These are phyloP conservation scores for Ovis canadensis DNA, from an alignment of 2,113 vertebrate species.

Conservation along the genomic window DNA sequence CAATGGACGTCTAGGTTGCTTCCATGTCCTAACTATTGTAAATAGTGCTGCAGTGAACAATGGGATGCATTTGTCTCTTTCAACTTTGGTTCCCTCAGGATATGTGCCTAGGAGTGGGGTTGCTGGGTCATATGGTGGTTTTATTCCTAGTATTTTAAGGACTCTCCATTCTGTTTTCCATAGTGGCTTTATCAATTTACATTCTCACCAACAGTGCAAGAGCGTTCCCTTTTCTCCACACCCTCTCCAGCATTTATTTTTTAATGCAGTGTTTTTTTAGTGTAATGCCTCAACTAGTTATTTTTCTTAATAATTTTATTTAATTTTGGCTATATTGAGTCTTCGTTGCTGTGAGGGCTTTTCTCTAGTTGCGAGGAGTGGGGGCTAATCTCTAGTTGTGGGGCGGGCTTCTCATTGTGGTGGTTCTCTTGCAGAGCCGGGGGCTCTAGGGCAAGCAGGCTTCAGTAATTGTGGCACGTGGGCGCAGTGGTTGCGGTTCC, in stretches of 20 bases:
- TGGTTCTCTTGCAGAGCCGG: neutral
- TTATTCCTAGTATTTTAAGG: neutral
- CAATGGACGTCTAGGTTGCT: neutral
- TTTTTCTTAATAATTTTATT: neutral
- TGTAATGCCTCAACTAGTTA: neutral
- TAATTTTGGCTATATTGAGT: neutral
- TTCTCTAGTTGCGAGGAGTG: neutral
- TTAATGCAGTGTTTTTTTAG: neutral
- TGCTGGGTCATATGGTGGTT: neutral
- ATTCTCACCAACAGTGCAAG: neutral
- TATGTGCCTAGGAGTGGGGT: neutral
- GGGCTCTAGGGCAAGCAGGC: neutral
- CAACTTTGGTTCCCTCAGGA: neutral
- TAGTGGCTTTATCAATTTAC: neutral
- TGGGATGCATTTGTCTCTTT: neutral
- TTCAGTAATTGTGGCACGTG: accelerated
- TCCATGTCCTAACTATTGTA: neutral
- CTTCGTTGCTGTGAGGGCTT: neutral
- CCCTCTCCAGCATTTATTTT: neutral
- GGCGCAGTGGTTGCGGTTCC: neutral
- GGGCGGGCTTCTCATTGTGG: neutral
- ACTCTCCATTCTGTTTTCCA: neutral
- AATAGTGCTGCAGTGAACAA: neutral
- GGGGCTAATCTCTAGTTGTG: neutral
- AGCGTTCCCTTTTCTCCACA: neutral